These are phyloP conservation scores for Holcopasites calliopsidis DNA, from an alignment of 1,140 invertebrate genomes.

Conservation along the genomic window DNA sequence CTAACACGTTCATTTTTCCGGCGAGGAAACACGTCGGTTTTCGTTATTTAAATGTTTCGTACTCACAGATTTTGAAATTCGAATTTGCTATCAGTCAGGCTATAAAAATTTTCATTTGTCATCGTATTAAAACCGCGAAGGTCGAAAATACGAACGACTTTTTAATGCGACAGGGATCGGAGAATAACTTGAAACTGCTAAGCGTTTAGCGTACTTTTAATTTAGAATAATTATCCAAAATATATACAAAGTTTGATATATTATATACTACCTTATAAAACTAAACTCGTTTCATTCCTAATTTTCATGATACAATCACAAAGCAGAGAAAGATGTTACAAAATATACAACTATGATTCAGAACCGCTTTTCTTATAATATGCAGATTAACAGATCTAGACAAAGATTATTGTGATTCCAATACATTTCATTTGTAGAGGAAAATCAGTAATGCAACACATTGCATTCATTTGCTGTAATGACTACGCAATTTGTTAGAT, in stretches of 20 bases:
- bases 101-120: no score
- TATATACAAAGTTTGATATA: conserved; percentile 74
- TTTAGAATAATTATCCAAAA: conserved; percentile 78
- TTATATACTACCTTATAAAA: conserved; percentile 75
- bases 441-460: conserved; percentile 11
- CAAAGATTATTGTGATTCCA: conserved; percentile 42
- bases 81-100: no score
- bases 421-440: conserved; percentile 22
- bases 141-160: no score
- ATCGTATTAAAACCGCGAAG: no score
- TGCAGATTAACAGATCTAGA: conserved; percentile 64
- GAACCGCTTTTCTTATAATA: conserved; percentile 62
- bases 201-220: conserved; percentile 77
- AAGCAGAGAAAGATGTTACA: conserved; percentile 76
- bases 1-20: no score
- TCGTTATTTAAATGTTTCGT: no score
- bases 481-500: conserved; percentile 41
- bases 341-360: conserved; percentile 72
- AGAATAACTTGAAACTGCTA: conserved; percentile 43
- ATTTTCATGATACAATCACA: conserved; percentile 71
- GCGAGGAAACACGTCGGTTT: no score
- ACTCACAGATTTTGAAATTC: no score
- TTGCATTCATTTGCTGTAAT: conserved; percentile 6
- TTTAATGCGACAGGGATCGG: no score
- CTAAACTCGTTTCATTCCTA: conserved; percentile 66